Evolutionary conservation across 2,113 vertebrate species (phyloP).

Genomic region (Jaculus jaculus): DNA sequence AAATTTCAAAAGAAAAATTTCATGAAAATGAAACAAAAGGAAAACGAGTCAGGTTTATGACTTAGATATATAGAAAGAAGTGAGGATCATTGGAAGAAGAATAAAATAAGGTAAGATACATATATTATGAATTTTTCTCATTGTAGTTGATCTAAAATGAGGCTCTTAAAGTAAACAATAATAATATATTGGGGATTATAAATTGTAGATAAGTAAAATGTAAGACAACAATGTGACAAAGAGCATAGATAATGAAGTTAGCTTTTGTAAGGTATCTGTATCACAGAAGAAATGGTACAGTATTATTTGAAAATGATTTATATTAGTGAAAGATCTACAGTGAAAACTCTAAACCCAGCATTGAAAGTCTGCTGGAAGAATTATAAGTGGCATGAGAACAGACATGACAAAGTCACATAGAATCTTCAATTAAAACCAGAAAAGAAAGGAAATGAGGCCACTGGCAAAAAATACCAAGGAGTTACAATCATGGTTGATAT

Average conservation of each 20-base stretch:
- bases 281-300: not conserved
- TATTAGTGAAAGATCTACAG: not conserved
- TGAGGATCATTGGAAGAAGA: not conserved
- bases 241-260: not conserved
- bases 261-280: not conserved
- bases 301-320: not conserved
- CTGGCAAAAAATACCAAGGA: not conserved
- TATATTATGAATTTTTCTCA: not conserved
- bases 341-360: not conserved
- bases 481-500: not conserved
- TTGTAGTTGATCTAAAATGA: not conserved
- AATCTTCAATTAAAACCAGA: not conserved
- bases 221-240: not conserved
- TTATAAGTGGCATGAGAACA: not conserved
- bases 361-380: not conserved
- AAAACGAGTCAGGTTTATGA: not conserved
- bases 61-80: not conserved
- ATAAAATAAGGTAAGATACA: not conserved
- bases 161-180: not conserved
- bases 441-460: not conserved
- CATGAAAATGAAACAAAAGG: not conserved
- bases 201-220: not conserved
- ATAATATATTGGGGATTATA: not conserved
- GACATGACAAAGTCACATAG: not conserved
- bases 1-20: not conserved